Conservation (phyloP, 2,888 invertebrate species). For the Ectobius pallidus region DNA sequence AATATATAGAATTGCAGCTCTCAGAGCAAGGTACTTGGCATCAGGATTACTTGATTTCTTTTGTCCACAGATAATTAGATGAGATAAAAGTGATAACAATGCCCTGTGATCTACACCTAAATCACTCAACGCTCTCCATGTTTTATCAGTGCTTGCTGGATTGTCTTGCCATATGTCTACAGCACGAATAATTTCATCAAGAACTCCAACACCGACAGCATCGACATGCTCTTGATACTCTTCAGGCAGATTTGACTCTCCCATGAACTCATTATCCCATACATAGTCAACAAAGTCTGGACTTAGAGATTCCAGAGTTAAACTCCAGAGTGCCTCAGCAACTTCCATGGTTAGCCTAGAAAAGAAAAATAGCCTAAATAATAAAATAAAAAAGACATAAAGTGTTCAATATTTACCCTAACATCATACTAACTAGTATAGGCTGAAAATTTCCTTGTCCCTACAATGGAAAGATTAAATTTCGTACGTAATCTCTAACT, state of each 20-base stretch:
- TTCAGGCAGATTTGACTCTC: background rate
- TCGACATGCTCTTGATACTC: background rate
- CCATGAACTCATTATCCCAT: slow-evolving; percentile 5
- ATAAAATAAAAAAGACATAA: too few relatives aligned
- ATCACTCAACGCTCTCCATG: background rate
- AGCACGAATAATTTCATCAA: background rate
- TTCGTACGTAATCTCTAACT: too few relatives aligned
- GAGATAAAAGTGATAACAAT: background rate
- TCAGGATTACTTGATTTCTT: background rate
- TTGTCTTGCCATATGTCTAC: background rate
- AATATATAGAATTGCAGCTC: background rate
- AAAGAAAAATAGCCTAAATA: too few relatives aligned
- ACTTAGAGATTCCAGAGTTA: background rate
- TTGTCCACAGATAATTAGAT: background rate
- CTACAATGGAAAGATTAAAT: too few relatives aligned
- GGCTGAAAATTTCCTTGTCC: too few relatives aligned
- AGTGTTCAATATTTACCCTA: too few relatives aligned
- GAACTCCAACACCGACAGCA: background rate
- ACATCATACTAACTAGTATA: too few relatives aligned
- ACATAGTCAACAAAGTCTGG: background rate
- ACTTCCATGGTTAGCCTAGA: too few relatives aligned
- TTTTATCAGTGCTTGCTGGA: background rate
- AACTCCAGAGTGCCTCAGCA: background rate
- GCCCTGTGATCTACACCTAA: background rate
- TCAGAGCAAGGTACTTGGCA: background rate